Evolutionary conservation across 2,797 vertebrate genomes (phyloP).

Genomic region (Halcyon badia): DNA sequence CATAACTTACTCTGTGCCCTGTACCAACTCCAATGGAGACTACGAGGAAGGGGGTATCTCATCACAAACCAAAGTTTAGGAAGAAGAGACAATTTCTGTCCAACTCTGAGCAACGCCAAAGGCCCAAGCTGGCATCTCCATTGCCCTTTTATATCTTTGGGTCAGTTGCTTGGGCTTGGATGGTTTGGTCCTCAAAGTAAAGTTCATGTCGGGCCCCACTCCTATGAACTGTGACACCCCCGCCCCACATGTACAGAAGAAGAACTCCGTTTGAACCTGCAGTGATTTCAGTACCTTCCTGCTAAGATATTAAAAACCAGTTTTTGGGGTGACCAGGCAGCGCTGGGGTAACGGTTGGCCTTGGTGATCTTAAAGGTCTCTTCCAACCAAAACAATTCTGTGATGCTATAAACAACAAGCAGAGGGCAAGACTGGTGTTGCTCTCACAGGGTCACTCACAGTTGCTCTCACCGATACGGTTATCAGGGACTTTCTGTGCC

Average conservation of each 20-base stretch:
- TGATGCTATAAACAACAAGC: background rate
- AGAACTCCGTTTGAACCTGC: background rate
- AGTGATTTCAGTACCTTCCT: background rate
- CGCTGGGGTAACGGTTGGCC: background rate
- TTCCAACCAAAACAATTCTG: background rate
- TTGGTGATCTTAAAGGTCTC: background rate
- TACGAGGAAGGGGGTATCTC: background rate
- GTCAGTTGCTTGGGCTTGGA: background rate
- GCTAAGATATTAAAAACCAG: background rate
- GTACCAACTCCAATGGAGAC: background rate
- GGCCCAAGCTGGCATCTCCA: background rate
- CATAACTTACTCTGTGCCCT: background rate
- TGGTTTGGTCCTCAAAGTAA: background rate
- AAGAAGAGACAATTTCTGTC: background rate
- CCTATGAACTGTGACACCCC: background rate
- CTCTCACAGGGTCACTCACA: background rate
- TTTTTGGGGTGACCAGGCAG: background rate
- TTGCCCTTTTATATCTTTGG: rapidly evolving
- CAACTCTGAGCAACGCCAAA: background rate
- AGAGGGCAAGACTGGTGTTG: background rate
- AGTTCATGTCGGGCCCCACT: background rate
- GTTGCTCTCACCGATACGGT: no score
- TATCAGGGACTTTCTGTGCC: background rate
- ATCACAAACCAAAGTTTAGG: rapidly evolving
- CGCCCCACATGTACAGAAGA: rapidly evolving